Conservation (phyloP, 2,113 vertebrate genomes). For the Bubo blakistoni region DNA sequence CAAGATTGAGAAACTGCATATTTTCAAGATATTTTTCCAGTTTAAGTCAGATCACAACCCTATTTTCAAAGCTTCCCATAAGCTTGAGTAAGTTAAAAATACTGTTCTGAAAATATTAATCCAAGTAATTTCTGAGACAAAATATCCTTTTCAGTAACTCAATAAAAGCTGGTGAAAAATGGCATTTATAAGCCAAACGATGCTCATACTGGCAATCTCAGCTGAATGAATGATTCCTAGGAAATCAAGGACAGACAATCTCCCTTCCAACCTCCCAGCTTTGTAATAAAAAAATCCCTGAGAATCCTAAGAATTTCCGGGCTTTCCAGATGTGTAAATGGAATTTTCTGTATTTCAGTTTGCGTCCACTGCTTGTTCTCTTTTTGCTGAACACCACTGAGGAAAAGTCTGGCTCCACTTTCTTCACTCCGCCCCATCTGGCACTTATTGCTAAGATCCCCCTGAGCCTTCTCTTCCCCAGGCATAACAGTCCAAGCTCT, state of each 20-base stretch:
- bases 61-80: neutral
- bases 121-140: neutral
- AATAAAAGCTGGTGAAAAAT: neutral
- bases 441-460: neutral
- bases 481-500: neutral
- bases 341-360: neutral
- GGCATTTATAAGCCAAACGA: neutral
- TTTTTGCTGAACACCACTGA: neutral
- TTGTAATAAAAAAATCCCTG: neutral
- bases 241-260: neutral
- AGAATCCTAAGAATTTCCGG: neutral
- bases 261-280: neutral
- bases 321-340: neutral
- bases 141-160: neutral
- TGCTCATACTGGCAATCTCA: neutral
- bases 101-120: neutral
- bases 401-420: neutral
- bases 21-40: neutral
- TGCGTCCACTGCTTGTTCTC: neutral
- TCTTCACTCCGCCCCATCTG: neutral
- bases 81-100: neutral
- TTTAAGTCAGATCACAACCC: neutral
- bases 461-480: neutral
- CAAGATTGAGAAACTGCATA: neutral
- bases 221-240: neutral